Evolutionary conservation across 1,140 invertebrate genomes (phyloP).

Genomic region (Macrotrachela quadricornifera): DNA sequence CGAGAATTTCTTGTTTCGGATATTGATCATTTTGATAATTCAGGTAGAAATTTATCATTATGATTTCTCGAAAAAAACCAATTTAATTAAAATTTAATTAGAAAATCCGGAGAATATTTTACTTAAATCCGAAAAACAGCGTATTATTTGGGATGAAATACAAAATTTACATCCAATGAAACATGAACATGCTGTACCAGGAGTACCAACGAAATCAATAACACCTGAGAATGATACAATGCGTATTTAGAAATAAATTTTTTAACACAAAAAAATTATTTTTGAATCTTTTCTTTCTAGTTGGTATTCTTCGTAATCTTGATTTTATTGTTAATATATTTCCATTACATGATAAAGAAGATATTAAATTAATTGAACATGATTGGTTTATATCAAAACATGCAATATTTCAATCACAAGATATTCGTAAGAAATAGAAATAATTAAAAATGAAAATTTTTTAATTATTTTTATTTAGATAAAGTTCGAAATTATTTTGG

Average conservation of each 20-base stretch:
- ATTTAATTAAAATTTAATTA: background rate
- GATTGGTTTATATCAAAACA: background rate
- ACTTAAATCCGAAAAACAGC: background rate
- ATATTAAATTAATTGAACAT: background rate
- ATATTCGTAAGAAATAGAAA: too few species aligned
- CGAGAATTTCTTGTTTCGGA: background rate
- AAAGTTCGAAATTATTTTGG: conserved; percentile 26
- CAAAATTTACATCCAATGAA: background rate
- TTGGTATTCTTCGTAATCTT: background rate
- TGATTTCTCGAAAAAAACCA: background rate
- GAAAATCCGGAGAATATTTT: background rate
- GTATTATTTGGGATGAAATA: background rate
- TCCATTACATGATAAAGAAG: background rate
- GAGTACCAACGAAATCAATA: background rate
- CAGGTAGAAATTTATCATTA: background rate
- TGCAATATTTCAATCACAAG: too few species aligned
- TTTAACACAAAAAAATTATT: background rate
- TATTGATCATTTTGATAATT: background rate
- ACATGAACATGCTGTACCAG: background rate
- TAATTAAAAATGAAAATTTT: too few species aligned
- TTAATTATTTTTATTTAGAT: conserved; percentile 11
- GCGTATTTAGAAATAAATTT: background rate
- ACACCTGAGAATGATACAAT: background rate
- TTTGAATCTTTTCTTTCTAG: background rate
- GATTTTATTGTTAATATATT: background rate